A percentile compares a stretch with the other conserved stretches of the same genome.
Conservation (phyloP, 2,113 vertebrate species). For the Chaenocephalus aceratus region DNA sequence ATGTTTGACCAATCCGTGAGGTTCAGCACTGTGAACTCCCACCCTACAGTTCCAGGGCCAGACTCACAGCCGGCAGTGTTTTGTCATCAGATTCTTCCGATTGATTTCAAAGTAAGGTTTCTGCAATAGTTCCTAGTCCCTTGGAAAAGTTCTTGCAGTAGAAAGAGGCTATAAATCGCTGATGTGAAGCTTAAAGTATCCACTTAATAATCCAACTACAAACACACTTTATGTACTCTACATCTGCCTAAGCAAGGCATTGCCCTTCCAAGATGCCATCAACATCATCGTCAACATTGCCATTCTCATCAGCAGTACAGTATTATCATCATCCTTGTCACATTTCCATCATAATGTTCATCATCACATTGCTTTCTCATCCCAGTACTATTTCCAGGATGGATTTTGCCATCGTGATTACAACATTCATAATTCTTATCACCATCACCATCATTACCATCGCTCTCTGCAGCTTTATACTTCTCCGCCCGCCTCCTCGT, state of each 20-base stretch:
- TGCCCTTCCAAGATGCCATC: neutral
- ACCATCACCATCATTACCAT: constrained; percentile 2
- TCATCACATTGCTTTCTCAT: constrained; percentile 1
- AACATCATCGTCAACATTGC: constrained; percentile 8
- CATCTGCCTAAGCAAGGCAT: neutral
- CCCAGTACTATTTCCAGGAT: constrained; percentile 2
- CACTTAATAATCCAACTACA: neutral
- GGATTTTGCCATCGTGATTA: constrained; percentile 9
- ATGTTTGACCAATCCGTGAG: neutral
- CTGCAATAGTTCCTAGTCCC: neutral
- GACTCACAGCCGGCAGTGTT: neutral
- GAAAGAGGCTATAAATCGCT: neutral
- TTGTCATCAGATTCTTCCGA: neutral
- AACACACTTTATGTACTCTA: neutral
- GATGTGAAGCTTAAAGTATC: neutral
- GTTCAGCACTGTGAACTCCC: neutral
- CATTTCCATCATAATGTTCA: constrained; percentile 9
- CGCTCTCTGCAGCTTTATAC: constrained; percentile 21
- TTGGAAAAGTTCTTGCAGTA: neutral
- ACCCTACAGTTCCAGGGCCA: neutral
- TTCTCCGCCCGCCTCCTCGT: constrained; percentile 8
- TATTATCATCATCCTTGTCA: constrained; percentile 3
- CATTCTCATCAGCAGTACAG: neutral
- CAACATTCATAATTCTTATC: constrained; percentile 31
- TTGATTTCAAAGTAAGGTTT: neutral